Percentiles rank a stretch among this genome's conserved stretches.
Evolutionary conservation across 2,888 invertebrate species (phyloP).

Genomic region (Volucella zonaria): DNA sequence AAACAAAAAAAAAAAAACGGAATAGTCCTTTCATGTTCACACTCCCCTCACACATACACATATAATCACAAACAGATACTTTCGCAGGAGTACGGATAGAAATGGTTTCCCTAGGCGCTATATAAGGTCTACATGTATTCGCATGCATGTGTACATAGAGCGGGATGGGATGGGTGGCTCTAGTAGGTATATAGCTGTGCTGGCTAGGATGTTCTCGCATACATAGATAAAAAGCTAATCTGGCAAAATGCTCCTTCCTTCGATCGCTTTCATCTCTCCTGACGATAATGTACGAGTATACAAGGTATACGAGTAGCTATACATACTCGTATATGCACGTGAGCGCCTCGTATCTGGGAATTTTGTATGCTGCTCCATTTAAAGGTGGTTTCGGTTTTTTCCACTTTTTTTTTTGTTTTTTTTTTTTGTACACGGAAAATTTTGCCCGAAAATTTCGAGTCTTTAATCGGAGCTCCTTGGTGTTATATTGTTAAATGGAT

Average conservation of each 20-base stretch:
- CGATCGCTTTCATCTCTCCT: slow-evolving; percentile 49
- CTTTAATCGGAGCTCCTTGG: slow-evolving; percentile 57
- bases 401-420: background rate
- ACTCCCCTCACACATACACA: slow-evolving; percentile 42
- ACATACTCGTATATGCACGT: no score
- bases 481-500: background rate
- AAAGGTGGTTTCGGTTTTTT: slow-evolving; percentile 42
- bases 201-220: background rate
- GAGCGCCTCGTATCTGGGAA: slow-evolving; percentile 8
- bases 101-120: slow-evolving; percentile 28
- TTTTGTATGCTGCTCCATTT: slow-evolving; percentile 64
- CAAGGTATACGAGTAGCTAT: no score
- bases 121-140: slow-evolving; percentile 50
- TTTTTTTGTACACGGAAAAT: slow-evolving; percentile 7
- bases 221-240: slow-evolving; percentile 69
- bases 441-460: slow-evolving; percentile 53
- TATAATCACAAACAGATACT: slow-evolving; percentile 7
- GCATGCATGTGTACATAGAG: background rate
- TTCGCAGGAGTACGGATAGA: slow-evolving; percentile 49
- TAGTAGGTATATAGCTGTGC: background rate
- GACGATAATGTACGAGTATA: slow-evolving; percentile 50
- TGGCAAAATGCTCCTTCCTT: slow-evolving; percentile 63
- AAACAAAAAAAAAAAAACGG: background rate
- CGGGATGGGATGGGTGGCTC: background rate
- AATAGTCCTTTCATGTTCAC: slow-evolving; percentile 65